Evolutionary conservation across 2,113 vertebrate species (phyloP).

Genomic region (Alexandromys fortis): DNA sequence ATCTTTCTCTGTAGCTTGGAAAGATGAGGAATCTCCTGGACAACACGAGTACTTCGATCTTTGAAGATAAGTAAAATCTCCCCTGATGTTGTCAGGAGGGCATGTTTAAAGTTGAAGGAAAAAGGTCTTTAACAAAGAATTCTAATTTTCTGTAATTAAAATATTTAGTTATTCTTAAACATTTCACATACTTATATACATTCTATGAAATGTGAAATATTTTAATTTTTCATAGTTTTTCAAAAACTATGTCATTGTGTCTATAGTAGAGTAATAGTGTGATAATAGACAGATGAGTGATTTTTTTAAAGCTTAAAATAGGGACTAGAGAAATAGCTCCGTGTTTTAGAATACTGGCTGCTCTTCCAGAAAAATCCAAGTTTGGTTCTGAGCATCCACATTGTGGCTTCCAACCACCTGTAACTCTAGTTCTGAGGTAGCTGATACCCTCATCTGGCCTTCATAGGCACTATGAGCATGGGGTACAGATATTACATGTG

Average conservation of each 20-base stretch:
- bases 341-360: not conserved
- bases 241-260: not conserved
- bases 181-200: constrained; percentile 20
- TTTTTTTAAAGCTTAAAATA: not conserved
- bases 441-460: not conserved
- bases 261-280: not conserved
- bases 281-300: not conserved
- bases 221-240: not conserved
- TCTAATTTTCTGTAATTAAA: not conserved
- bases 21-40: not conserved
- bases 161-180: constrained; percentile 30
- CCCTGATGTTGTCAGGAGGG: not conserved
- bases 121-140: not conserved
- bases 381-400: not conserved
- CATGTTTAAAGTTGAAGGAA: not conserved
- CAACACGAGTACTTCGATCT: not conserved
- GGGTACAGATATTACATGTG: not conserved
- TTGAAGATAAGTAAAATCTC: not conserved
- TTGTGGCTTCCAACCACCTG: not conserved
- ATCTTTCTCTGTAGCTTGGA: not conserved
- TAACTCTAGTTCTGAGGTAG: not conserved
- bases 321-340: not conserved
- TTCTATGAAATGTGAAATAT: not conserved
- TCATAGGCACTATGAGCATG: not conserved
- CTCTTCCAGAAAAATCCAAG: not conserved